Conservation (phyloP, 1,140 invertebrate species). For the Pemphigus obesinymphae region DNA sequence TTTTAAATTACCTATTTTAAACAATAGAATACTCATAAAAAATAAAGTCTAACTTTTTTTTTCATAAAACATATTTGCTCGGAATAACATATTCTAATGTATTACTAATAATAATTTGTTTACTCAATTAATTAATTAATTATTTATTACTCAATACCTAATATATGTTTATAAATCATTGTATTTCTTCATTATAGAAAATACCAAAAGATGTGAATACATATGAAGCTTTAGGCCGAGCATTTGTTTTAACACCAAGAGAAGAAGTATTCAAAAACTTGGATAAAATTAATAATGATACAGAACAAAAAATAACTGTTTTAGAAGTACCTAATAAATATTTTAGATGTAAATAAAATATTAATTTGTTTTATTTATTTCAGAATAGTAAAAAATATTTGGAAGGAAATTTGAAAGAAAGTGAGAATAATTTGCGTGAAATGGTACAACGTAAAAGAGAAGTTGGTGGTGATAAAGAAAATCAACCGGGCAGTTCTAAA, state of each 20-base stretch:
- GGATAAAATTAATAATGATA: conserved; percentile 57
- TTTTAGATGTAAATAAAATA: background rate
- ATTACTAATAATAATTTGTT: too few species aligned
- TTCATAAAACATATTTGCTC: too few species aligned
- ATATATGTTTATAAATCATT: background rate
- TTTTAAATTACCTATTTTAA: too few species aligned
- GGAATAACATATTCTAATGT: too few species aligned
- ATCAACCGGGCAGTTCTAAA: conserved; percentile 27
- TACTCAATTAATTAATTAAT: background rate
- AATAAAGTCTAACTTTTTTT: too few species aligned
- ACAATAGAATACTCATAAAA: too few species aligned
- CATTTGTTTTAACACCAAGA: conserved; percentile 72
- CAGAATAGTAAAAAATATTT: conserved; percentile 69
- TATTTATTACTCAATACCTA: too few species aligned
- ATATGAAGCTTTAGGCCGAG: conserved; percentile 76
- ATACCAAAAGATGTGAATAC: conserved; percentile 61
- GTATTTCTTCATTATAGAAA: conserved; percentile 48
- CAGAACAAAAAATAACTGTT: conserved; percentile 67
- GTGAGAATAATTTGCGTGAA: conserved; percentile 78
- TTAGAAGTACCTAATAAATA: conserved; percentile 57
- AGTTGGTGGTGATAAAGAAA: conserved; percentile 43
- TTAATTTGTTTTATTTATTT: conserved; percentile 47
- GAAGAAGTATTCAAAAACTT: conserved; percentile 62
- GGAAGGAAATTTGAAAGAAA: conserved; percentile 73
- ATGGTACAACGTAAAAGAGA: conserved; percentile 69